phyloP scores from a whole-genome alignment of 2,113 vertebrate species.

The Noturus placidus region DNA sequence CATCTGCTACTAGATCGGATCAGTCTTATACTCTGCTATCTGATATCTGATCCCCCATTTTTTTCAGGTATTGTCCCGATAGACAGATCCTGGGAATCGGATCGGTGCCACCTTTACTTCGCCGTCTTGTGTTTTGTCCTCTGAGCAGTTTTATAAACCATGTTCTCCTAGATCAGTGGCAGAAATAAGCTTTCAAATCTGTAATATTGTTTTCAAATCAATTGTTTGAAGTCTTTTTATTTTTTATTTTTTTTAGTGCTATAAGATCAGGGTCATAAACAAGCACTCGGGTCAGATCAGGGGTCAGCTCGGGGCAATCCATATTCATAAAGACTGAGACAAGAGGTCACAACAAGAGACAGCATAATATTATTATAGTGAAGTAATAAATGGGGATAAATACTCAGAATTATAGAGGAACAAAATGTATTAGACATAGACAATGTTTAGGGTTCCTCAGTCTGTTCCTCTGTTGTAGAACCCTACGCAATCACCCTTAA shows the following conservation, averaged over 20 bases:
- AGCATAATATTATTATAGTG: not conserved
- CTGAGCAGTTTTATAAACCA: not conserved
- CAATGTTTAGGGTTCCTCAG: not conserved
- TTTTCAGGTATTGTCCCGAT: not conserved
- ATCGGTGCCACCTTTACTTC: not conserved
- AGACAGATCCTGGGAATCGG: not conserved
- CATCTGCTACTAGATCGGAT: too few relatives aligned
- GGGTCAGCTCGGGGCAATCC: not conserved
- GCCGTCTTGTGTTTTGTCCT: not conserved
- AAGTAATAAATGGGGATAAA: not conserved
- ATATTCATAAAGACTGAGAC: constrained; percentile 1
- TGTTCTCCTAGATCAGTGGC: not conserved
- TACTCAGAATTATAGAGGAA: not conserved
- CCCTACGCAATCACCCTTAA: not conserved
- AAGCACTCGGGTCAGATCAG: not conserved
- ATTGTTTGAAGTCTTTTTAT: not conserved
- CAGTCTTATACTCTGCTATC: too few relatives aligned
- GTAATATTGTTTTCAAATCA: not conserved
- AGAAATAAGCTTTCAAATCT: not conserved
- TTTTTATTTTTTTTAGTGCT: not conserved
- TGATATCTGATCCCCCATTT: not conserved
- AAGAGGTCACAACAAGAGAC: not conserved
- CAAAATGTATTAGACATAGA: not conserved
- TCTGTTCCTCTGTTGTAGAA: not conserved
- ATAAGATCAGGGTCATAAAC: not conserved